phyloP scores from a whole-genome alignment of 1,140 invertebrate species.

The Drosophila mojavensis region DNA sequence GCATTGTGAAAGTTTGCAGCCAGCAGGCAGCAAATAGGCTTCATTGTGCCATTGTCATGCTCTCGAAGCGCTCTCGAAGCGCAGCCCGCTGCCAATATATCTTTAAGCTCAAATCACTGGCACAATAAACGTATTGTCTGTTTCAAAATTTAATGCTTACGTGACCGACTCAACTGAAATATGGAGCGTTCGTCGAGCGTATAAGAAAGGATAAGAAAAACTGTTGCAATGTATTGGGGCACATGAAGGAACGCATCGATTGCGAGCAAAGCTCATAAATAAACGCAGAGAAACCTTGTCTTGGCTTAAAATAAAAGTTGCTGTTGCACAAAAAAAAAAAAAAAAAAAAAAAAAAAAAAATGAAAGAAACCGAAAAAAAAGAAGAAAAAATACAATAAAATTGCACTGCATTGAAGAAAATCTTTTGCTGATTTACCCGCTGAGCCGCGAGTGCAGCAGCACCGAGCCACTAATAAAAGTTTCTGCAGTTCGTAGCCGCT shows the following conservation, averaged over 20 bases:
- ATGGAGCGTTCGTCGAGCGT: slow-evolving; percentile 20
- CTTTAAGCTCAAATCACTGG: slow-evolving; percentile 65
- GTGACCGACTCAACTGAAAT: slow-evolving; percentile 54
- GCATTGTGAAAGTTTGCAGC: slow-evolving; percentile 52
- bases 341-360: neutral
- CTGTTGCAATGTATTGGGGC: slow-evolving; percentile 44
- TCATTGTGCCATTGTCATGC: slow-evolving; percentile 70
- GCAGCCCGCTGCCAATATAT: slow-evolving; percentile 32
- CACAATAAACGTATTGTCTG: slow-evolving; percentile 66
- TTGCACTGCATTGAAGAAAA: slow-evolving; percentile 59
- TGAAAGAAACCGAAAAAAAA: slow-evolving; percentile 7
- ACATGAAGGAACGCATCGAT: slow-evolving; percentile 53
- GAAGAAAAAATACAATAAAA: slow-evolving; percentile 35
- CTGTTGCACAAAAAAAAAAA: slow-evolving; percentile 10
- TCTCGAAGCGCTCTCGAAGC: slow-evolving; percentile 21
- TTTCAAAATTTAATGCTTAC: slow-evolving; percentile 67
- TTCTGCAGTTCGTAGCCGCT: slow-evolving; percentile 44
- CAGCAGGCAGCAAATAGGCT: slow-evolving; percentile 55
- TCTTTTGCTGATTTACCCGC: slow-evolving; percentile 69
- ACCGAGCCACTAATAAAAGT: slow-evolving; percentile 65
- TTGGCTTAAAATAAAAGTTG: slow-evolving; percentile 71
- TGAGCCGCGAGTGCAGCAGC: slow-evolving; percentile 26
- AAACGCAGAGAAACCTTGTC: slow-evolving; percentile 53
- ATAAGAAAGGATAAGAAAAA: slow-evolving; percentile 31
- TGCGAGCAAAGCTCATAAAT: slow-evolving; percentile 64